Evolutionary conservation across 2,888 invertebrate species (phyloP).

Genomic region (Hypselothyrea guttata): DNA sequence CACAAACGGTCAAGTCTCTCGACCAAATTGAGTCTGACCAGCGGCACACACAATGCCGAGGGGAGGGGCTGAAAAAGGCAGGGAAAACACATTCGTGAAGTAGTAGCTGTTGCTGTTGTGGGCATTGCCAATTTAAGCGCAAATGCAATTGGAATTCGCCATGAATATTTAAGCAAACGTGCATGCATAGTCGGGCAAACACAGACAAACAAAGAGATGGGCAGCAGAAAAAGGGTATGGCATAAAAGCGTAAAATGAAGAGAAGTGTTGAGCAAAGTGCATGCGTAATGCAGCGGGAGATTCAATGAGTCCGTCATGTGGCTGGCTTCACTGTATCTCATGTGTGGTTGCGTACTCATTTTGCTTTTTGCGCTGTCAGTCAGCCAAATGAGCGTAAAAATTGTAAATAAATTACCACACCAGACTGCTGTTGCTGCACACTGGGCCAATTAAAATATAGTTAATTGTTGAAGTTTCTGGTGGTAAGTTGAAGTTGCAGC

Average conservation of each 20-base stretch:
- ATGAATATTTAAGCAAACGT: conserved; percentile 70
- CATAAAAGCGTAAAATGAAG: conserved; percentile 73
- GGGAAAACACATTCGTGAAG: conserved; percentile 37
- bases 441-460: conserved; percentile 60
- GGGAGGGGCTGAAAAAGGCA: conserved; percentile 10
- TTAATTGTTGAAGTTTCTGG: conserved; percentile 59
- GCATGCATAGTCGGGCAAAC: conserved; percentile 20
- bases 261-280: conserved; percentile 78
- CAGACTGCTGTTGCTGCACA: conserved; percentile 16
- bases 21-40: conserved; percentile 53
- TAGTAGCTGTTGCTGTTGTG: conserved; percentile 47
- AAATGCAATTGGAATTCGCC: conserved; percentile 73
- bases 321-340: conserved; percentile 25
- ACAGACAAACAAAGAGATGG: conserved; percentile 4
- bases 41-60: conserved; percentile 17
- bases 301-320: conserved; percentile 31
- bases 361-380: conserved; percentile 46
- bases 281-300: conserved; percentile 54
- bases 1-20: conserved; percentile 40
- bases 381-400: conserved; percentile 60
- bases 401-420: conserved; percentile 59
- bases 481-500: conserved; percentile 45
- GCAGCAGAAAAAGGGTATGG: conserved; percentile 30
- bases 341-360: conserved; percentile 33
- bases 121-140: conserved; percentile 70